Evolutionary conservation across 1,140 invertebrate genomes (phyloP).

Genomic region (Hycleus cichorii): DNA sequence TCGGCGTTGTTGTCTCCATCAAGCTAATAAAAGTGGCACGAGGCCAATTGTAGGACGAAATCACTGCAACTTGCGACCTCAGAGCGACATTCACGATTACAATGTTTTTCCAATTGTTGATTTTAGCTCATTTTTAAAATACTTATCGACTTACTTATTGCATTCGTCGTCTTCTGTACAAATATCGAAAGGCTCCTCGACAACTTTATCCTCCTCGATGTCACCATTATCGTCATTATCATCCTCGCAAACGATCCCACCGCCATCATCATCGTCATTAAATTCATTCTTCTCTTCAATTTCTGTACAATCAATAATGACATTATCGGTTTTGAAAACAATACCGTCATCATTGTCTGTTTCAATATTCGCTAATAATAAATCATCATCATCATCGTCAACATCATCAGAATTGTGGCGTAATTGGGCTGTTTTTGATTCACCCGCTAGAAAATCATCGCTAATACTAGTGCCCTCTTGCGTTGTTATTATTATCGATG

Average conservation of each 20-base stretch:
- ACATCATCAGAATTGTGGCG: no score
- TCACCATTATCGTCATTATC: neutral
- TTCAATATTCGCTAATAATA: constrained; percentile 13
- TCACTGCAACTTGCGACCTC: neutral
- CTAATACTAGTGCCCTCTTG: no score
- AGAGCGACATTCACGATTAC: no score
- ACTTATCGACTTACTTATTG: neutral
- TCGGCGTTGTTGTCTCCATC: neutral
- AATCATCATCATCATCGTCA: constrained; percentile 11
- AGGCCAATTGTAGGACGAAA: constrained; percentile 16
- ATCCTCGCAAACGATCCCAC: neutral
- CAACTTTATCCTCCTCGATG: no score
- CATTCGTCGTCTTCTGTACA: neutral
- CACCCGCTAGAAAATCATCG: no score
- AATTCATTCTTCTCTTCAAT: constrained; percentile 4
- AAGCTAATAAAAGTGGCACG: constrained; percentile 18
- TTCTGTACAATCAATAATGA: constrained; percentile 4
- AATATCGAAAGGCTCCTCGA: no score
- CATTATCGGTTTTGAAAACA: constrained; percentile 12
- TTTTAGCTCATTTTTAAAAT: no score
- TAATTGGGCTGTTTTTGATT: no score
- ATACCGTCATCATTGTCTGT: constrained; percentile 12
- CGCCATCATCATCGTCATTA: constrained; percentile 1
- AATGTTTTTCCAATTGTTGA: no score
- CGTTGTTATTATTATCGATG: no score